Base-by-base conservation (phyloP, 2,888 invertebrate species). In the Aspidiotus rigidus region DNA sequence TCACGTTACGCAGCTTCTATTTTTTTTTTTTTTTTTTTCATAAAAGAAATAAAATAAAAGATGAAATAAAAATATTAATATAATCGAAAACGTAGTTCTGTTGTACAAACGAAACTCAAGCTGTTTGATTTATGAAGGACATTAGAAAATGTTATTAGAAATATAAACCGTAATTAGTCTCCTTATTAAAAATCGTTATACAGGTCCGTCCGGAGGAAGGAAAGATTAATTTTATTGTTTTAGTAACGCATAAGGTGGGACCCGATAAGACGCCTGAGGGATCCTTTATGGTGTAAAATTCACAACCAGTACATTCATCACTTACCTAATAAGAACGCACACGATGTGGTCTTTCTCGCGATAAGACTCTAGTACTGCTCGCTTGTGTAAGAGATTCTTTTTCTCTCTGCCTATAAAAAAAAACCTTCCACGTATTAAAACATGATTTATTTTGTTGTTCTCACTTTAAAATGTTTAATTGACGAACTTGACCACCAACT, bases 101-200 rank as follows among this genome's bases (percentile, higher is more conserved):
- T 39, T 40, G 40, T n/a, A 41, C 44, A 62, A 62, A 62, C 55
- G 55, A 62, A 69, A 40, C 54, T 69, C 69, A 69, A 69, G 69
- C 69, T 69, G 69, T 69, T 69, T 69, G 69, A 69, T 69, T 69
- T 69, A 69, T 69, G 62, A 56, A 62, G 56, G 55, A 69, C 69
- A 69, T 69, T 69, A 69, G 69, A 61, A 69, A 69, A 61, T 62
- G 69, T 69, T 69, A 69, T 69, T 69, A 69, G 69, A 69, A 62
- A 62, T 62, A 62, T 62, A 62, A 69, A 62, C 62, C 62, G 69
- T 69, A 69, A 69, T 69, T 69, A 69, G 69, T 69, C 62, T 69
- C 62, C 62, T 62, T 62, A 69, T 69, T 69, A 69, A 69, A 69
- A 69, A 69, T 69, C 66, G 66, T 59, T 69, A 62, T 62, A 62